Conservation (phyloP, 53 echinoderm and acorn worm species). For the Antedon mediterranea region DNA sequence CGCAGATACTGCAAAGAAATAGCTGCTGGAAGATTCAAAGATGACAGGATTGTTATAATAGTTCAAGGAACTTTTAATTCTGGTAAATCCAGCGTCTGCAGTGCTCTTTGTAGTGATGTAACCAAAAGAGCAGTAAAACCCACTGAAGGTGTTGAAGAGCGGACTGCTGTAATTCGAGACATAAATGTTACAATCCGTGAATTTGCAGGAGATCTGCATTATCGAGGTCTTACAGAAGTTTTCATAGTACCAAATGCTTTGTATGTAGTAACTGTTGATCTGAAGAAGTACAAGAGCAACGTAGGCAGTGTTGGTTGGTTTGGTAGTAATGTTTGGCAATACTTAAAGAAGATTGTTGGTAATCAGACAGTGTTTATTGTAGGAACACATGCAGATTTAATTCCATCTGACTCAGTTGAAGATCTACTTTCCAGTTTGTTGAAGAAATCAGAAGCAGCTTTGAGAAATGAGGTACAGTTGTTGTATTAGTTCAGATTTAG, state of each 20-base stretch:
- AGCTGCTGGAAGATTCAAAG: background rate
- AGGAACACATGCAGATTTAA: background rate
- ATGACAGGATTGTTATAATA: background rate
- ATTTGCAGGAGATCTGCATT: background rate
- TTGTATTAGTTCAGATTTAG: no score
- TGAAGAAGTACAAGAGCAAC: background rate
- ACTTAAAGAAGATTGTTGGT: background rate
- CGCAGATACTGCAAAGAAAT: background rate
- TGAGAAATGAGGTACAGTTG: background rate
- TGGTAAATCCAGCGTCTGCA: background rate
- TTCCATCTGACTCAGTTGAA: background rate
- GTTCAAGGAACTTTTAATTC: background rate
- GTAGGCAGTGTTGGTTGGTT: background rate
- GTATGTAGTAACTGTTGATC: background rate
- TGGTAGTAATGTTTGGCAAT: background rate
- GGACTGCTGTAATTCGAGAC: background rate
- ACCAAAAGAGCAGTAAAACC: background rate
- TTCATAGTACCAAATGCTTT: background rate
- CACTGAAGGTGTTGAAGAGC: background rate
- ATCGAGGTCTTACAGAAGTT: background rate
- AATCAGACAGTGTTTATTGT: background rate
- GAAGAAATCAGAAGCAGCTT: background rate
- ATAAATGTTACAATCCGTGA: background rate
- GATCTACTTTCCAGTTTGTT: background rate
- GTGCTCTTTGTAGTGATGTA: background rate